Percentiles rank a stretch among this genome's conserved stretches.
phyloP scores from a whole-genome alignment of 1,140 invertebrate species.

The Sweltsa coloradensis region DNA sequence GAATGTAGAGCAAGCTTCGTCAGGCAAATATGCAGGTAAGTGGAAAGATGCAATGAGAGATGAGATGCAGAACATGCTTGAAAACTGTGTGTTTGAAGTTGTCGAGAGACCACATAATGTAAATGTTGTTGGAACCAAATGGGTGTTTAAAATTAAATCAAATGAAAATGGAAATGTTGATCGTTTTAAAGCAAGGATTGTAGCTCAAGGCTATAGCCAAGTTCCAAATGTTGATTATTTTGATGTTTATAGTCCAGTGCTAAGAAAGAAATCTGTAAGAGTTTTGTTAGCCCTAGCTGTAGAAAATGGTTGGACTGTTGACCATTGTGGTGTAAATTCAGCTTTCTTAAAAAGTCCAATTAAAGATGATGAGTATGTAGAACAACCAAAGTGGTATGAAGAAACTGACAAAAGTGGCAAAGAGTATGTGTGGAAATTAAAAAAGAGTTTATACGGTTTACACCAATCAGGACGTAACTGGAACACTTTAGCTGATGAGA shows the following conservation, averaged over 20 bases:
- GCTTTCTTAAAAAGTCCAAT: conserved; percentile 24
- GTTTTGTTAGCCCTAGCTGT: conserved; percentile 17
- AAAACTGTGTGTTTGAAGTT: conserved; percentile 26
- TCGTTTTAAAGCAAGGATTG: conserved; percentile 21
- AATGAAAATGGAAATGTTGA: conserved; percentile 17
- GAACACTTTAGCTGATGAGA: no score
- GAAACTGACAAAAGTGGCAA: conserved; percentile 6
- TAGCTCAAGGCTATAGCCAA: conserved; percentile 23
- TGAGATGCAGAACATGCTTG: conserved; percentile 20
- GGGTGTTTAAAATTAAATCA: conserved; percentile 26
- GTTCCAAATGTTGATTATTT: conserved; percentile 20
- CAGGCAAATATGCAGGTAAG: conserved; percentile 15
- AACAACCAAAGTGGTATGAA: conserved; percentile 18
- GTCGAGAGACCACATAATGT: conserved; percentile 18
- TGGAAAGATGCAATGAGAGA: conserved; percentile 28
- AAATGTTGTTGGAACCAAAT: conserved; percentile 23
- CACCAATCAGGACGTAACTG: no score
- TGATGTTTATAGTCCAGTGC: conserved; percentile 24
- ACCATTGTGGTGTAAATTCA: conserved; percentile 21
- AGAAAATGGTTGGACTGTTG: conserved; percentile 10
- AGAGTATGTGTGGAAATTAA: conserved; percentile 15
- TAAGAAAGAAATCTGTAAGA: conserved; percentile 16
- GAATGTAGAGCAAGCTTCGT: conserved; percentile 20
- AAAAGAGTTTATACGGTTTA: conserved; percentile 17
- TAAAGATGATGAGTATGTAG: conserved; percentile 22